Base-by-base conservation (phyloP, 2,113 vertebrate genomes). In the Cinclus mexicanus region DNA sequence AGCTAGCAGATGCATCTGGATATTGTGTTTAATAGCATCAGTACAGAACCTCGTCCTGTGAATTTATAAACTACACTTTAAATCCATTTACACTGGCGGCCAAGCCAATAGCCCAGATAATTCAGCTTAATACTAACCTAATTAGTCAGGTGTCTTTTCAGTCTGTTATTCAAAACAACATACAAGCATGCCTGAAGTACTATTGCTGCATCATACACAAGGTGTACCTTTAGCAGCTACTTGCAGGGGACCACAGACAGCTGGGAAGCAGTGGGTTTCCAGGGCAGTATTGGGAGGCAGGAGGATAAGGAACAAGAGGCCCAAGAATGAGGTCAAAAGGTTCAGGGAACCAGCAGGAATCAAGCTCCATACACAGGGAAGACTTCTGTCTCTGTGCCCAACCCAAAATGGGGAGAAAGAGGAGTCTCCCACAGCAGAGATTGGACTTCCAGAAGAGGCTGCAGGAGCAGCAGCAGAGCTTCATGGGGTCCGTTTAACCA, bases 381-480 rank as follows among this genome's bases (percentile, higher is more conserved):
- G 44, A 65, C 26, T 75, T 83, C 28, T 84, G 56, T 60, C 65
- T 65, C 70, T 46, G 33, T 26, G 12, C 9, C 19, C 59, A 91
- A 20, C 3, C 14, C 37, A 39, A 53, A 82, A 68, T 0, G 1
- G 9, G 3, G 21, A 91, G 9, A 64, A 87, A 79, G 42, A 78
- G 16, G 16, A 90, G 50, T 31, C 25, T n/a, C 61, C 29, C 42
- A 63, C 60, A 74, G 5, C 4, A 12, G 26, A 49, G 39, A 60
- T 2, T 17, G 37, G 14, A 56, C 42, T 68, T 83, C 78, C 61
- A 87, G 90, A 93, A 91, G 37, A 95, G 82, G 92, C 70, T 97
- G 90, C 90, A 94, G 91, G 94, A 96, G 89, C 80, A 89, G 80
- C 67, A 90, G 76, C 72, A 95, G 83, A 85, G 49, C 46, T 39